Percentiles rank a stretch among this genome's conserved stretches.
Evolutionary conservation across 2,888 invertebrate species (phyloP).

Genomic region (Cylindroiulus punctatus): DNA sequence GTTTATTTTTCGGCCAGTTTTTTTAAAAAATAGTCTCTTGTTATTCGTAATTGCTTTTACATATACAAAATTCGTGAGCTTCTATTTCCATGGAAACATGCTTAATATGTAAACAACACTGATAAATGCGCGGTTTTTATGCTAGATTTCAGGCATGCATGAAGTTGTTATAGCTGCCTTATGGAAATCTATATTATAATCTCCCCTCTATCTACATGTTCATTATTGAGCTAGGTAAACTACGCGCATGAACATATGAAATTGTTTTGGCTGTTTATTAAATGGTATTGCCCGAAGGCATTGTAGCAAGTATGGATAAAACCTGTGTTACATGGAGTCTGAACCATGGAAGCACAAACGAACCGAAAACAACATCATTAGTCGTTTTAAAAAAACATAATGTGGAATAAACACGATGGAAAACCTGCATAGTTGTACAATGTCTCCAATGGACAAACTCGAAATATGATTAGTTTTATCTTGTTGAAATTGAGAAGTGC

Average conservation of each 20-base stretch:
- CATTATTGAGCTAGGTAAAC: not conserved
- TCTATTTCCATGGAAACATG: slow-evolving; percentile 14
- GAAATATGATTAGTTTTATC: too few relatives aligned
- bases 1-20: not conserved
- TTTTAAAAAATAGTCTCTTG: not conserved
- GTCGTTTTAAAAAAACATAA: too few relatives aligned
- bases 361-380: not conserved
- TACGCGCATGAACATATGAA: not conserved
- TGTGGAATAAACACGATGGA: too few relatives aligned
- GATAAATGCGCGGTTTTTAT: not conserved
- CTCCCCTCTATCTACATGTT: too few relatives aligned
- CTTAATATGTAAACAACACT: not conserved
- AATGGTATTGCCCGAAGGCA: not conserved
- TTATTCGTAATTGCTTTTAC: not conserved
- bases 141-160: not conserved
- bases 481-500: too few relatives aligned
- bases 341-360: not conserved
- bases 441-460: too few relatives aligned
- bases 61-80: not conserved
- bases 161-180: not conserved
- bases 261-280: not conserved
- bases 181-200: not conserved
- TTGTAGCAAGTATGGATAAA: not conserved
- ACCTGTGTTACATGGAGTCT: not conserved
- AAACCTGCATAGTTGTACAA: too few relatives aligned